A percentile compares a stretch with the other conserved stretches of the same genome.
Conservation (phyloP, 1,140 invertebrate species). For the Trinorchestia longiramus region DNA sequence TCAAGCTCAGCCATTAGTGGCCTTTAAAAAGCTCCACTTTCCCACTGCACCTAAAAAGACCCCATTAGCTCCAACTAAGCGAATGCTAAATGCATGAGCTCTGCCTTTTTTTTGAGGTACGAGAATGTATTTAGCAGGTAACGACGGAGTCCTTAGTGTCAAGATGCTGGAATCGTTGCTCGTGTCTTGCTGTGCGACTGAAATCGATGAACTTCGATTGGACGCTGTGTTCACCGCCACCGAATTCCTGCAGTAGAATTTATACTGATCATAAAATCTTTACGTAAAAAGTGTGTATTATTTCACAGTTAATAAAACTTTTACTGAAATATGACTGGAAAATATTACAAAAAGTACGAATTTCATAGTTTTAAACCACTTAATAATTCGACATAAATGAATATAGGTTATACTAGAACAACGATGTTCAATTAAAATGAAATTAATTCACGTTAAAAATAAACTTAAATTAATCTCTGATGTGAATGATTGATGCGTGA, state of each 20-base stretch:
- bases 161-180: not conserved
- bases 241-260: not conserved
- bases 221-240: not conserved
- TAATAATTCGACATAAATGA: not conserved
- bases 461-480: not conserved
- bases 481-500: not conserved
- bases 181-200: not conserved
- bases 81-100: conserved; percentile 6
- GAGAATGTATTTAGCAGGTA: not conserved
- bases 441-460: not conserved
- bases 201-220: not conserved
- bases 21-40: conserved; percentile 48
- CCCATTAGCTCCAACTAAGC: conserved; percentile 40
- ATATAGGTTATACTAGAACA: not conserved
- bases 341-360: not conserved
- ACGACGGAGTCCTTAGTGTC: not conserved
- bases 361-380: not conserved
- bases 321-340: not conserved
- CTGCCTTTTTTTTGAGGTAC: not conserved
- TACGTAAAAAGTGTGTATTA: not conserved
- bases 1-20: not conserved
- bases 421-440: not conserved
- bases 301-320: not conserved
- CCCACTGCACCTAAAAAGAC: conserved; percentile 38
- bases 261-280: not conserved